Evolutionary conservation across 2,888 invertebrate species (phyloP).

Genomic region (Agrochola circellaris): DNA sequence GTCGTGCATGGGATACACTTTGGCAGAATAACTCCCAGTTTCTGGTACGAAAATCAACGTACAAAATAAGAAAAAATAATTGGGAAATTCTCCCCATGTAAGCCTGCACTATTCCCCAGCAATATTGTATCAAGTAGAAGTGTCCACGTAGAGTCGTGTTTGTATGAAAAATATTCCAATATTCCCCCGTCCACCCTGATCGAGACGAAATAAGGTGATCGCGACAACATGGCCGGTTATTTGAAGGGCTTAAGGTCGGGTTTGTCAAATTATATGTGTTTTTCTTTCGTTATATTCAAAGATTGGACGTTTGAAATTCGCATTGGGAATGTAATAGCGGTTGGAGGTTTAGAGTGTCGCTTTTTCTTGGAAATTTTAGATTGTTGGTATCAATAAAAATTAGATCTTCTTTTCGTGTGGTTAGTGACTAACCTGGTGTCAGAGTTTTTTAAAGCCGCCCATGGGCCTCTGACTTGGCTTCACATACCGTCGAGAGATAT

Average conservation of each 20-base stretch:
- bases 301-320: constrained; percentile 52
- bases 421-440: too few relatives aligned
- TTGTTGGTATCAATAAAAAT: not conserved
- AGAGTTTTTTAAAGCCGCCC: too few relatives aligned
- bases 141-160: constrained; percentile 90
- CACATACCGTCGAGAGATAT: too few relatives aligned
- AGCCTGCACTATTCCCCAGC: constrained; percentile 74
- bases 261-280: constrained; percentile 64
- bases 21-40: too few relatives aligned
- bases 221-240: constrained; percentile 79
- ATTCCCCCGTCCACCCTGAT: constrained; percentile 73
- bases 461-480: too few relatives aligned
- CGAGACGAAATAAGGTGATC: constrained; percentile 82
- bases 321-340: constrained; percentile 35
- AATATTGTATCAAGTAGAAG: constrained; percentile 90
- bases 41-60: too few relatives aligned
- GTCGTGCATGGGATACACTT: too few relatives aligned
- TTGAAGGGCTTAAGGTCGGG: constrained; percentile 66
- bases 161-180: constrained; percentile 91
- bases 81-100: constrained; percentile 74
- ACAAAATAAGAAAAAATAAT: not conserved
- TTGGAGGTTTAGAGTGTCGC: not conserved
- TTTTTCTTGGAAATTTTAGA: not conserved
- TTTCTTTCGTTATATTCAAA: constrained; percentile 55
- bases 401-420: too few relatives aligned